Conservation (phyloP, 1,140 invertebrate genomes). For the Polypedilum vanderplanki region DNA sequence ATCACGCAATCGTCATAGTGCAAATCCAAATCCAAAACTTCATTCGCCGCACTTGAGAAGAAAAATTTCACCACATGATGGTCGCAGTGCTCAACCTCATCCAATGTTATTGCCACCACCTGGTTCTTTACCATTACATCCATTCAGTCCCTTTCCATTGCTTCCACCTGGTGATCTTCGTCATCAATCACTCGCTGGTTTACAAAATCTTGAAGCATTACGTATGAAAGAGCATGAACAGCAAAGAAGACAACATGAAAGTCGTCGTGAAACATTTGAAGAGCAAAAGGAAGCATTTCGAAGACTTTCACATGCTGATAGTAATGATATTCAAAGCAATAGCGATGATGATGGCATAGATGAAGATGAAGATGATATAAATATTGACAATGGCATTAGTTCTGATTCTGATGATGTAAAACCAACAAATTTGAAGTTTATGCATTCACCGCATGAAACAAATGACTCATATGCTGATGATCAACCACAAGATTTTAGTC, state of each 20-base stretch:
- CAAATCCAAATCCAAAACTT: conserved; percentile 96
- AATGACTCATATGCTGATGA: conserved; percentile 39
- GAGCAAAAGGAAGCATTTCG: conserved; percentile 34
- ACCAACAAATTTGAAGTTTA: conserved; percentile 37
- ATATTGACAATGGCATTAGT: conserved; percentile 44
- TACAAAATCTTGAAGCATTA: conserved; percentile 53
- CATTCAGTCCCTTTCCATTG: conserved; percentile 68
- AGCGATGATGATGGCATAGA: conserved; percentile 54
- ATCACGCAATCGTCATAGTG: conserved; percentile 92
- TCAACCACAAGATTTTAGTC: conserved; percentile 55
- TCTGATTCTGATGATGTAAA: conserved; percentile 37
- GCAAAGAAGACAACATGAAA: conserved; percentile 42
- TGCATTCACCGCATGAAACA: conserved; percentile 40
- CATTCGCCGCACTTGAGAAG: conserved; percentile 88
- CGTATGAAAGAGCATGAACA: conserved; percentile 40
- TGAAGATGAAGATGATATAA: conserved; percentile 56
- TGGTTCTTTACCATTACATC: conserved; percentile 55
- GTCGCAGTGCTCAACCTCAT: conserved; percentile 77
- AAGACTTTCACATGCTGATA: conserved; percentile 34
- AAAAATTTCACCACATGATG: conserved; percentile 89
- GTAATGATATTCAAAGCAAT: conserved; percentile 48
- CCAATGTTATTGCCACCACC: conserved; percentile 68
- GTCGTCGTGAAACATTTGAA: conserved; percentile 44
- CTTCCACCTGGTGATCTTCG: conserved; percentile 64
- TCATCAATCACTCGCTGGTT: conserved; percentile 51